A percentile compares a stretch with the other conserved stretches of the same genome.
These are phyloP conservation scores for Corella eumyota DNA, from an alignment of 23 tunicate genomes.

Conservation along the genomic window DNA sequence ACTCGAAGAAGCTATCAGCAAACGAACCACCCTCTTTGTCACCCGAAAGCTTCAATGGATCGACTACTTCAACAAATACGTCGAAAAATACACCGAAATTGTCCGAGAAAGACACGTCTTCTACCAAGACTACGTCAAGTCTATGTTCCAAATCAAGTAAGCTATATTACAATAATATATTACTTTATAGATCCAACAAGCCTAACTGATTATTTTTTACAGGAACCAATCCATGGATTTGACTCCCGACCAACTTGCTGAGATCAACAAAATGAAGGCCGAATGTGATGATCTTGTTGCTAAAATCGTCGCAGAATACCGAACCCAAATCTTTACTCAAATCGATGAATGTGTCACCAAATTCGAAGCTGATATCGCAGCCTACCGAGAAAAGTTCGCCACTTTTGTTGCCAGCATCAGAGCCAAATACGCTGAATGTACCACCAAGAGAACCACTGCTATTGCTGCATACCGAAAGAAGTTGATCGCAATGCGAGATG, in stretches of 20 bases:
- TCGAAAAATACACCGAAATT: constrained; percentile 3
- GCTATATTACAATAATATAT: too few species aligned
- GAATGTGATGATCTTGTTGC: constrained; percentile 8
- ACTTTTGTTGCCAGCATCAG: neutral
- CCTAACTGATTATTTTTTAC: neutral
- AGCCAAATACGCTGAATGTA: constrained; percentile 19
- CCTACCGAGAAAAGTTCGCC: constrained; percentile 4
- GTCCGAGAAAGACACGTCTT: constrained; percentile 27
- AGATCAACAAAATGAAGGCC: constrained; percentile 5
- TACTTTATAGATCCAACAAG: neutral
- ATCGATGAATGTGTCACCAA: neutral
- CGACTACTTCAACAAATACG: constrained; percentile 9
- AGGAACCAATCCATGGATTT: neutral
- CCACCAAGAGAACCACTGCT: constrained; percentile 26
- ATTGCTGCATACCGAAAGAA: constrained; percentile 43
- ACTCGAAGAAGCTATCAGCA: constrained; percentile 9
- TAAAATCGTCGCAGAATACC: constrained; percentile 11
- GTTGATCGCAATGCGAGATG: constrained; percentile 2
- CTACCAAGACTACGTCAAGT: constrained; percentile 7
- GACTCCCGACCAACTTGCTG: constrained; percentile 3
- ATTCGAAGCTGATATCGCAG: constrained; percentile 6
- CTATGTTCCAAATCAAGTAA: constrained; percentile 6
- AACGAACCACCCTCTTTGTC: neutral
- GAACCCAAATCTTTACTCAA: neutral
- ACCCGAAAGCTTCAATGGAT: constrained; percentile 32